Percentiles rank a stretch among this genome's conserved stretches.
Evolutionary conservation across 2,797 vertebrate species (phyloP).

Genomic region (Enteromius trimaculatus): DNA sequence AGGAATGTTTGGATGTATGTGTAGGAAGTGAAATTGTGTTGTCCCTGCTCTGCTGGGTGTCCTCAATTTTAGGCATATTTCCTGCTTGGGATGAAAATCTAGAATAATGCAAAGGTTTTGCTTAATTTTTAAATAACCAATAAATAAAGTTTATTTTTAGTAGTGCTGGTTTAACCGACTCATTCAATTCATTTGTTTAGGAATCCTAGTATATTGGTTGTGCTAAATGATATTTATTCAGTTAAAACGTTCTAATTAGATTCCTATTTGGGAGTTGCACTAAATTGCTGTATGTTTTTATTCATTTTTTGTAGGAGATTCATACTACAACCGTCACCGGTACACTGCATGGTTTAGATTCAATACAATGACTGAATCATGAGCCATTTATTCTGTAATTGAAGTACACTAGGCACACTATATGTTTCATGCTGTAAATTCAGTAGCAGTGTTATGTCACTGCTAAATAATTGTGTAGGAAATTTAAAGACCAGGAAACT

Average conservation of each 20-base stretch:
- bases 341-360: neutral
- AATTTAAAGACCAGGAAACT: slow-evolving; percentile 1
- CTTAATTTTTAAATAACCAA: neutral
- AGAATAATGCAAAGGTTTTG: neutral
- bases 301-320: neutral
- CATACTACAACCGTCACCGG: neutral
- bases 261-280: neutral
- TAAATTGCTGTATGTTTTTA: neutral
- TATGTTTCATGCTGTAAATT: neutral
- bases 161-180: neutral
- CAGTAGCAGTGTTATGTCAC: neutral
- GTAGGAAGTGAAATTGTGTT: neutral
- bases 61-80: neutral
- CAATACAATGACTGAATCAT: neutral
- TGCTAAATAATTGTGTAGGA: neutral
- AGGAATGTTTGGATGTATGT: neutral
- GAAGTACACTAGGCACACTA: neutral
- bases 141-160: neutral
- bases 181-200: neutral
- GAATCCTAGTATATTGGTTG: neutral
- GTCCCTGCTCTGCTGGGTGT: neutral
- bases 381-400: neutral
- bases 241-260: neutral
- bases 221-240: neutral
- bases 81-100: neutral